Conservation (phyloP, 2,113 vertebrate genomes). For the Rattus rattus region DNA sequence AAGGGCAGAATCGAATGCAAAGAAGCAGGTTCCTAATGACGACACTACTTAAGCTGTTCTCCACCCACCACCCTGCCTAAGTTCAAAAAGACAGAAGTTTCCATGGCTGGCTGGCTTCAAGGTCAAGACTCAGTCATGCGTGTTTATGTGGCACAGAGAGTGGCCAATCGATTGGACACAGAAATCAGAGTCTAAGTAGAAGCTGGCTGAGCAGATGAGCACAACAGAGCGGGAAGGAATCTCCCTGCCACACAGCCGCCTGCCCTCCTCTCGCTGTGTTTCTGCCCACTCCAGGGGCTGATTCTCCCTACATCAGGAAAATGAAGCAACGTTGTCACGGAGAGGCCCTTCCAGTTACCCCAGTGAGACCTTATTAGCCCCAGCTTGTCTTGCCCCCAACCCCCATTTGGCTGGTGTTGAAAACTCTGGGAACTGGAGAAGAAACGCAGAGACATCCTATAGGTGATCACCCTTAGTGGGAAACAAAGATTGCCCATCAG, state of each 20-base stretch:
- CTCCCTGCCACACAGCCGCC: neutral
- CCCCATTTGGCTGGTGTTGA: neutral
- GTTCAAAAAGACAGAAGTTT: constrained; percentile 63
- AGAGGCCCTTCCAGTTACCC: neutral
- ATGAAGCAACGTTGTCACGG: neutral
- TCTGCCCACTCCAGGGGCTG: neutral
- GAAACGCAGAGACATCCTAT: neutral
- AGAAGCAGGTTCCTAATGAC: constrained; percentile 14
- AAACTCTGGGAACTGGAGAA: neutral
- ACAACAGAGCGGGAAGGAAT: neutral
- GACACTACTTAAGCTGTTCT: constrained; percentile 37
- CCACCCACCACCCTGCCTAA: neutral
- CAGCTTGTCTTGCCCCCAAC: neutral
- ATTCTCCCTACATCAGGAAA: neutral
- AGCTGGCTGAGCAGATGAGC: constrained; percentile 16
- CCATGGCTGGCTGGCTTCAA: constrained; percentile 66
- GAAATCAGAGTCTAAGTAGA: constrained; percentile 66
- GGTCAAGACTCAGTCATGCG: constrained; percentile 75
- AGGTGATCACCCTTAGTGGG: neutral
- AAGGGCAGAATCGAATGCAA: constrained; percentile 54
- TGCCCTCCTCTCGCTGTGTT: neutral
- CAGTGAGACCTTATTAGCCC: neutral
- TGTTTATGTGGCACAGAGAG: constrained; percentile 54
- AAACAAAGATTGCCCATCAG: neutral
- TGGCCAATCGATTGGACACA: constrained; percentile 72